Conservation (phyloP, 23 tunicate genomes). For the Phallusia fumigata region DNA sequence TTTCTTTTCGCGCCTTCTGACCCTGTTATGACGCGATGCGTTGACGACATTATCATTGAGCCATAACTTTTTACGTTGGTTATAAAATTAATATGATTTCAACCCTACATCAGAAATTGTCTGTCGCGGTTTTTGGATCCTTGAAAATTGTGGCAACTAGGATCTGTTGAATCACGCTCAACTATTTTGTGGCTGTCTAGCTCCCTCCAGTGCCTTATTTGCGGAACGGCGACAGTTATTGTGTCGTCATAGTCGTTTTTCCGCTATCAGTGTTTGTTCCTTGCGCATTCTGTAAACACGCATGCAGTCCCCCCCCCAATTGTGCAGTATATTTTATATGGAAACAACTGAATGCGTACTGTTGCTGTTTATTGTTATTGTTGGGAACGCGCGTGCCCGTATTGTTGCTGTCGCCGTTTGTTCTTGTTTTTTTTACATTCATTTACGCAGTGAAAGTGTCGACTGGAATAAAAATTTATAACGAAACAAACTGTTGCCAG, state of each 20-base stretch:
- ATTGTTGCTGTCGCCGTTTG: neutral
- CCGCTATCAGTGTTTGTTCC: conserved; percentile 1
- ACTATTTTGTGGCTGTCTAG: neutral
- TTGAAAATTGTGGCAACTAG: too few species aligned
- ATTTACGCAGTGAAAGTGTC: conserved; percentile 9
- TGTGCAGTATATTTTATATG: conserved; percentile 3
- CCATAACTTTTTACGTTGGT: too few species aligned
- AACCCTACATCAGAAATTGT: too few species aligned
- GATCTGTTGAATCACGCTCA: too few species aligned
- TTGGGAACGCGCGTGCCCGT: neutral
- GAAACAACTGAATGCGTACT: neutral
- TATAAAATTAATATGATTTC: too few species aligned
- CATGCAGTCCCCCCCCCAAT: neutral
- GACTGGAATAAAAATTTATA: neutral
- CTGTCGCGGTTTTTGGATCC: too few species aligned
- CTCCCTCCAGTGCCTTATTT: neutral
- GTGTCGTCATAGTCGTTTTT: neutral
- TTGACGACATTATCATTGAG: too few species aligned
- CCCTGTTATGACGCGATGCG: too few species aligned
- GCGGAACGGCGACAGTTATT: neutral
- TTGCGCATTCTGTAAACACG: neutral
- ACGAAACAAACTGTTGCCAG: neutral
- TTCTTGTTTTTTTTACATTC: neutral
- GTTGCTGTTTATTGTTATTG: conserved; percentile 9
- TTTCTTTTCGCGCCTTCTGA: too few species aligned